phyloP scores from a whole-genome alignment of 1,140 invertebrate genomes.

The Dendroctonus valens region DNA sequence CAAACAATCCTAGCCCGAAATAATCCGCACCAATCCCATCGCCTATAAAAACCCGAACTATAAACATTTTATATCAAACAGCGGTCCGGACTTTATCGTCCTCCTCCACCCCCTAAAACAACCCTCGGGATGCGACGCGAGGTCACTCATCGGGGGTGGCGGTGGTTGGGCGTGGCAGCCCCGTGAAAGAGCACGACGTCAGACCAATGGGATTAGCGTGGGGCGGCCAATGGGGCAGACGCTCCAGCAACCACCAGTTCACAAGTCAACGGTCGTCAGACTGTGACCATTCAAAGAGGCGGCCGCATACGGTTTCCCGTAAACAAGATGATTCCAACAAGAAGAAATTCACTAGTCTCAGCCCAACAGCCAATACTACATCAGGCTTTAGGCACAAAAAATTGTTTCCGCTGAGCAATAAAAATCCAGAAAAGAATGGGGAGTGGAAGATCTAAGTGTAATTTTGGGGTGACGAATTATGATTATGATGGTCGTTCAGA shows the following conservation, averaged over 20 bases:
- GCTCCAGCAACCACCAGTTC: conserved; percentile 44
- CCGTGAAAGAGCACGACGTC: conserved; percentile 45
- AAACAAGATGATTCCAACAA: neutral
- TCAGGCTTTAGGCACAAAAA: neutral
- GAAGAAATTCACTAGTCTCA: neutral
- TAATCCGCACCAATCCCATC: no score
- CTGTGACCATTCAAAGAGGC: neutral
- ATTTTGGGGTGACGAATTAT: no score
- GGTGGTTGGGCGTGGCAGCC: conserved; percentile 28
- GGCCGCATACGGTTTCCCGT: neutral
- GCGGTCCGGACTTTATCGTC: no score
- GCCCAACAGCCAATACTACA: neutral
- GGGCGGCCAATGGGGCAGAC: conserved; percentile 41
- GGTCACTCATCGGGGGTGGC: neutral
- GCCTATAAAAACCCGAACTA: no score
- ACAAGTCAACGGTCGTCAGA: conserved; percentile 6
- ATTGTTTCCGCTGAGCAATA: neutral
- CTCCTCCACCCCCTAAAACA: no score
- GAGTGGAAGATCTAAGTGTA: no score
- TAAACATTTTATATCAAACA: no score
- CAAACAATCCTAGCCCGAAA: no score
- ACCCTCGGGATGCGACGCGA: neutral
- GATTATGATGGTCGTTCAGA: no score
- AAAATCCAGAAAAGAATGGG: no score
- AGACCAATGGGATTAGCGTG: conserved; percentile 48